Evolutionary conservation across 2,113 vertebrate species (phyloP).

Genomic region (Oxygymnocypris stewartii): DNA sequence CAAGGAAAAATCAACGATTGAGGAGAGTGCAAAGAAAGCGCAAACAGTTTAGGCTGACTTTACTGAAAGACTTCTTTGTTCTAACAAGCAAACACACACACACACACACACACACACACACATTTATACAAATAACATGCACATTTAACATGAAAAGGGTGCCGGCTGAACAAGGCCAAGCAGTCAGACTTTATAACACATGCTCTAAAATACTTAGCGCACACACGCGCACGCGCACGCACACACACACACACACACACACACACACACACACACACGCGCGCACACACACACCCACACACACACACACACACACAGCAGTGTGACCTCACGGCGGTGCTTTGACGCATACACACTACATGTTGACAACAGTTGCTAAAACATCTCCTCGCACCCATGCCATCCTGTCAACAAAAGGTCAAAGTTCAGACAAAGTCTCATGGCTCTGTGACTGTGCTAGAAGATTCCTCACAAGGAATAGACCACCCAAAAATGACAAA

Average conservation of each 20-base stretch:
- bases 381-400: slow-evolving; percentile 45
- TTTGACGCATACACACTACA: slow-evolving; percentile 27
- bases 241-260: slow-evolving; percentile 14
- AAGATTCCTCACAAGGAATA: neutral
- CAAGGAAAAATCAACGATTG: neutral
- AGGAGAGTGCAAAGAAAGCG: neutral
- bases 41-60: neutral
- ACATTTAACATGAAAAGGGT: slow-evolving; percentile 14
- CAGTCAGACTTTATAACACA: slow-evolving; percentile 30
- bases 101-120: slow-evolving; percentile 1
- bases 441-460: neutral
- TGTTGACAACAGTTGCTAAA: slow-evolving; percentile 53
- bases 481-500: neutral
- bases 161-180: slow-evolving; percentile 8
- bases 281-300: slow-evolving; percentile 18
- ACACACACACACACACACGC: slow-evolving; percentile 8
- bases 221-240: slow-evolving; percentile 4
- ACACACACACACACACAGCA: slow-evolving; percentile 76
- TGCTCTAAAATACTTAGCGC: neutral
- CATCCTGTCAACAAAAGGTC: slow-evolving; percentile 42
- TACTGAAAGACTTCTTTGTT: slow-evolving; percentile 32
- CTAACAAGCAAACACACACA: slow-evolving; percentile 7
- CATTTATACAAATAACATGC: neutral
- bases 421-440: slow-evolving; percentile 40
- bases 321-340: slow-evolving; percentile 49